These are phyloP conservation scores for Desmodus rotundus DNA, from an alignment of 2,113 vertebrate genomes.

Conservation along the genomic window DNA sequence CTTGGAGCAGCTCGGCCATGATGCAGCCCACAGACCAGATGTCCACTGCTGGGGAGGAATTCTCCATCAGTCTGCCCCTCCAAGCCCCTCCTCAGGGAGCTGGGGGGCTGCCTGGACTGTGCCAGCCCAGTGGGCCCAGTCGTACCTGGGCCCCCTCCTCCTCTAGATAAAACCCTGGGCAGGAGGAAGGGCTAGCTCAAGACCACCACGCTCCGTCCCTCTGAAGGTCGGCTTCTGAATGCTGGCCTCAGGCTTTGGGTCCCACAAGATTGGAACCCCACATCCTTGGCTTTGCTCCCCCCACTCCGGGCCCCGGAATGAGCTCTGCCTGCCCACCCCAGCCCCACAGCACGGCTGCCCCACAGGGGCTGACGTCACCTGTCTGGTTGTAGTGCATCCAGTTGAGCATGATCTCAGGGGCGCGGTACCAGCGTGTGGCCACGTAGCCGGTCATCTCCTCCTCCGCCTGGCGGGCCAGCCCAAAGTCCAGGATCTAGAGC, in stretches of 20 bases:
- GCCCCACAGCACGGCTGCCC: fast-evolving
- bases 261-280: neutral
- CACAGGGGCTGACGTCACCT: conserved; percentile 76
- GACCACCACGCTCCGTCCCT: neutral
- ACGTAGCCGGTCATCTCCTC: conserved; percentile 99
- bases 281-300: fast-evolving
- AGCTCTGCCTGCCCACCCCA: neutral
- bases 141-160: neutral
- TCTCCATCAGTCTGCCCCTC: neutral
- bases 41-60: conserved; percentile 85
- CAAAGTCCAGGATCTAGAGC: conserved; percentile 95
- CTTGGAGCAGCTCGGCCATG: conserved; percentile 97
- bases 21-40: conserved; percentile 99
- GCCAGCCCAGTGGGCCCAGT: neutral
- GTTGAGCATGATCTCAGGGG: conserved; percentile 98
- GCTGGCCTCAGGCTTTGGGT: neutral
- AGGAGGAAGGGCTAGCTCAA: neutral
- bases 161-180: neutral
- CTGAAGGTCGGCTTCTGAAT: neutral
- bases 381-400: conserved; percentile 99
- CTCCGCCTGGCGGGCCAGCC: conserved; percentile 94
- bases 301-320: neutral
- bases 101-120: neutral
- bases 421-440: conserved; percentile 97
- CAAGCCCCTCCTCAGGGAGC: neutral